phyloP scores from a whole-genome alignment of 2,888 invertebrate species.

The Caradrina kadenii region DNA sequence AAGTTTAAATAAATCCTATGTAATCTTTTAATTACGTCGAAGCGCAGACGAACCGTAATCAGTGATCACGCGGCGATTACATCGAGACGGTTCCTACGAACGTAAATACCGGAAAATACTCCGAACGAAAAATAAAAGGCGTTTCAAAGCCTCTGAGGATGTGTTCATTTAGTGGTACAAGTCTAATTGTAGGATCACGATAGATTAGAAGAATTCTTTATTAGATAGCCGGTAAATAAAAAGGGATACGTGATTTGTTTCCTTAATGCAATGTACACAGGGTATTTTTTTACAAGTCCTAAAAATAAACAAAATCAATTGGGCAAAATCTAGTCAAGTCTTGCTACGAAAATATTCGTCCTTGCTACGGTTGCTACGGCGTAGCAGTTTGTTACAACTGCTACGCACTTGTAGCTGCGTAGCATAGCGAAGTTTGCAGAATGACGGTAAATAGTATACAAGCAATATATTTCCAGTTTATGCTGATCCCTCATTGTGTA shows the following conservation, averaged over 20 bases:
- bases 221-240: background rate
- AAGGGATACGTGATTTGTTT: background rate
- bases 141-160: conserved; percentile 11
- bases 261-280: background rate
- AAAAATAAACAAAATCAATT: background rate
- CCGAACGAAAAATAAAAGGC: conserved; percentile 21
- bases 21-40: conserved; percentile 18
- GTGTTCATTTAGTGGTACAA: conserved; percentile 37
- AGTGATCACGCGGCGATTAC: conserved; percentile 35
- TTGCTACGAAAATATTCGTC: background rate
- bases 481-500: background rate
- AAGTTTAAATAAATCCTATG: conserved; percentile 5
- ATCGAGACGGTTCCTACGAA: background rate
- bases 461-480: no score
- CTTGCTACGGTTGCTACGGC: conserved; percentile 24
- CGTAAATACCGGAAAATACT: conserved; percentile 32
- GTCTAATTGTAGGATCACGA: conserved; percentile 10
- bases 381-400: background rate
- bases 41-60: conserved; percentile 21
- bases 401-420: conserved; percentile 6
- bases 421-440: background rate
- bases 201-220: conserved; percentile 13
- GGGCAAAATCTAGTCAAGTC: background rate
- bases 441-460: no score
- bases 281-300: background rate